These are phyloP conservation scores for Choloepus didactylus DNA, from an alignment of 2,797 vertebrate genomes.

Conservation along the genomic window DNA sequence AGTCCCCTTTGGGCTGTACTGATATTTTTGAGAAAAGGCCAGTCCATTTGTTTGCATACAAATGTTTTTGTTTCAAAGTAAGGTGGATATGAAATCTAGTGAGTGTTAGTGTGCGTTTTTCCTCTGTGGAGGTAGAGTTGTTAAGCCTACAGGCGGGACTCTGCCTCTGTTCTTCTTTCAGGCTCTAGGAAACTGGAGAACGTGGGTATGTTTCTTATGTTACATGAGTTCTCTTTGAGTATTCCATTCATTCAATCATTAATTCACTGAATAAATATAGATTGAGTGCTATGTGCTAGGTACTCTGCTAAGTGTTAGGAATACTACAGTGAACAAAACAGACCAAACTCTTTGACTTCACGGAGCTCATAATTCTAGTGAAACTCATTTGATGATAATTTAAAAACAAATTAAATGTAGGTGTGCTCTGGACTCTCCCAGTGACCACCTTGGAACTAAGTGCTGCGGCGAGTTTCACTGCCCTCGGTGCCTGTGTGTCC, in stretches of 20 bases:
- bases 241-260: background rate
- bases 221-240: slow-evolving; percentile 43
- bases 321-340: background rate
- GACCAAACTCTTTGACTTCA: background rate
- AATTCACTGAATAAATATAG: background rate
- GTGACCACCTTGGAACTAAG: background rate
- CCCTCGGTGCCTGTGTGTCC: background rate
- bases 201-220: background rate
- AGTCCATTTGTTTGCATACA: background rate
- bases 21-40: background rate
- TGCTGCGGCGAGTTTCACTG: background rate
- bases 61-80: background rate
- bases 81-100: slow-evolving; percentile 8
- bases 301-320: background rate
- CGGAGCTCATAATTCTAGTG: background rate
- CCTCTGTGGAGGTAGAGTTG: background rate
- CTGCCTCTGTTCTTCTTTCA: background rate
- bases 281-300: background rate
- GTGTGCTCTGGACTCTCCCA: background rate
- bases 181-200: background rate
- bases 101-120: background rate
- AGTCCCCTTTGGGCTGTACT: background rate
- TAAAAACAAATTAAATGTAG: background rate
- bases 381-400: slow-evolving; percentile 40
- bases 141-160: background rate